A percentile compares a stretch with the other conserved stretches of the same genome.
These are phyloP conservation scores for Coenonympha arcania DNA, from an alignment of 2,888 invertebrate genomes.

Conservation along the genomic window DNA sequence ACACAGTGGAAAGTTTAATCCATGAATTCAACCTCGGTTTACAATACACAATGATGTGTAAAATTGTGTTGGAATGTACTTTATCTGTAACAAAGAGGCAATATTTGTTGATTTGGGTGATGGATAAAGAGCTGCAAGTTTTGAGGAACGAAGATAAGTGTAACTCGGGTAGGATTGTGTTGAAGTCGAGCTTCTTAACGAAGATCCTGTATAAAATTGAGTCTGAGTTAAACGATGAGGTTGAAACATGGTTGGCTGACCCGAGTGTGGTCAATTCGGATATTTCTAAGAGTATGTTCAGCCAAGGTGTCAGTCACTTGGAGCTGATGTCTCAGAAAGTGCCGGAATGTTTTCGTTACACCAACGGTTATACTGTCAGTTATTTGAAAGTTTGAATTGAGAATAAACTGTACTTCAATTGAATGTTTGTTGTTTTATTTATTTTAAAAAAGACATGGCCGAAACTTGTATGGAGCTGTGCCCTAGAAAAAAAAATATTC, in stretches of 20 bases:
- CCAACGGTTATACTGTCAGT: slow-evolving; percentile 75
- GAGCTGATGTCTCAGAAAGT: slow-evolving; percentile 71
- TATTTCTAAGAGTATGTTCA: slow-evolving; percentile 76
- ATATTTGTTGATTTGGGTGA: slow-evolving; percentile 75
- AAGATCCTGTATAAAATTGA: slow-evolving; percentile 75
- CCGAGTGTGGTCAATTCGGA: slow-evolving; percentile 65
- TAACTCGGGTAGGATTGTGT: slow-evolving; percentile 43
- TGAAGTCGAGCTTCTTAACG: slow-evolving; percentile 66
- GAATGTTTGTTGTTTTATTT: slow-evolving; percentile 11
- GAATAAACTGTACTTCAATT: slow-evolving; percentile 30
- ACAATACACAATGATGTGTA: slow-evolving; percentile 69
- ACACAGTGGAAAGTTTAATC: slow-evolving; percentile 66
- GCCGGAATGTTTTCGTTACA: slow-evolving; percentile 68
- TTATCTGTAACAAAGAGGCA: slow-evolving; percentile 58
- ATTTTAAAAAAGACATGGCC: too few species aligned
- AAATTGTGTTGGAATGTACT: slow-evolving; percentile 70
- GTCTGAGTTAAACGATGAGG: slow-evolving; percentile 52
- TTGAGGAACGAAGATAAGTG: slow-evolving; percentile 45
- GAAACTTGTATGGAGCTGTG: too few species aligned
- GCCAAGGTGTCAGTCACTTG: slow-evolving; percentile 69
- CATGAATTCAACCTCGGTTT: slow-evolving; percentile 64
- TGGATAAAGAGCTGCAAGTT: slow-evolving; percentile 76
- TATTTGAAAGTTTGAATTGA: slow-evolving; percentile 65
- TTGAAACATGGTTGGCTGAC: slow-evolving; percentile 72
- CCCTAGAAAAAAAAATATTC: too few species aligned